Base-by-base conservation (phyloP, 2,797 vertebrate genomes). In the Florisuga fusca region DNA sequence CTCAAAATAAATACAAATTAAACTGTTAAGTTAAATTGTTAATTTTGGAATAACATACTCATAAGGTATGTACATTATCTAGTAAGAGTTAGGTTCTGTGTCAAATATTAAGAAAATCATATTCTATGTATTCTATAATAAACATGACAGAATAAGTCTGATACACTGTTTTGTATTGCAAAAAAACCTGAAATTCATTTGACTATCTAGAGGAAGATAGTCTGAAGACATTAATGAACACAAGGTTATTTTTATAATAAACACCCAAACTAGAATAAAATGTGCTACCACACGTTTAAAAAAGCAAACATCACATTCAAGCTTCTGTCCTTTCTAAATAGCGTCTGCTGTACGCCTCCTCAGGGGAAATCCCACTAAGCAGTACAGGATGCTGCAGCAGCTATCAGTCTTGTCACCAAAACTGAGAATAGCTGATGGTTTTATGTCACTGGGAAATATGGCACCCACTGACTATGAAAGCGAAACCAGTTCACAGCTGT, bases 301-400 rank as follows among this genome's bases (percentile, higher is more conserved):
- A 27, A 41, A 31, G 15, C 21, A 64, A 23, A 1, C 16, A 61
- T 17, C 21, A 15, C 6, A 8, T 51, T 69, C 9, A 20, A 34
- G 45, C 43, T 31, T 33, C 7, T 16, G 93, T 79, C 98, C 98
- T 98, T 97, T 98, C 97, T 83, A 98, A 94, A 55, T 97, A 98
- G 93, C 97, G 97, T 58, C 98, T 98, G 68, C 96, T 97, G 96
- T 98, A 98, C 34, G 97, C 97, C 21, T 96, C 95, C 89, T 98
- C 98, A 15, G 98, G 98, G 46, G 98, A 98, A 93, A 98, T 98
- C 8, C 97, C 98, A 77, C 97, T 98, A 98, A 7, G 98, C 98
- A 96, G 98, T 98, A 88, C 96, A 96, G 7, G 97, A 98, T 18
- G 98, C 96, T 0, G 97, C 97, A 73, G 98, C 92, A 9, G 98